Conservation (phyloP, 2,888 invertebrate genomes). For the Eristalinus aeneus region DNA sequence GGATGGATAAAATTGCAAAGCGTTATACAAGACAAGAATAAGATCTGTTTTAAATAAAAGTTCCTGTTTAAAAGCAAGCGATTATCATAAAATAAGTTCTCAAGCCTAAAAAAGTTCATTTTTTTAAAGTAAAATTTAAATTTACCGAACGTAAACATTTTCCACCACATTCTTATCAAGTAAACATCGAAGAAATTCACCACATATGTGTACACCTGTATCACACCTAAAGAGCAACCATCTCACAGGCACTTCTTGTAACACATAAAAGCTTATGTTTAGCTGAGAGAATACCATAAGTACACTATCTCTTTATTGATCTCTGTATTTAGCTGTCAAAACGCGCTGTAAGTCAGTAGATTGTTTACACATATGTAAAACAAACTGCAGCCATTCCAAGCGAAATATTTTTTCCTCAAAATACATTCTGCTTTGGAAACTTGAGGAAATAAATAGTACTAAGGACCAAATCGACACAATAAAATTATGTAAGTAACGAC, state of each 20-base stretch:
- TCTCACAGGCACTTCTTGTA: neutral
- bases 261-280: neutral
- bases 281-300: neutral
- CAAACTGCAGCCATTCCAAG: constrained; percentile 1
- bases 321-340: constrained; percentile 38
- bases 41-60: no score
- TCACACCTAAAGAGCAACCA: neutral
- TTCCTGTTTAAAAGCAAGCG: no score
- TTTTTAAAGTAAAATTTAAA: neutral
- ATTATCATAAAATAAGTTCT: no score
- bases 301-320: neutral
- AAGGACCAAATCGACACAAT: neutral
- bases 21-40: no score
- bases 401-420: neutral
- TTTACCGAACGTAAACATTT: neutral
- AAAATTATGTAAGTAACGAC: neutral
- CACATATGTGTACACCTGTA: neutral
- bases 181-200: neutral
- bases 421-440: neutral
- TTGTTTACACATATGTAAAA: constrained; percentile 45
- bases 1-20: no score
- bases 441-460: neutral
- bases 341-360: constrained; percentile 28
- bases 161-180: neutral
- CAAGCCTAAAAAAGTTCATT: no score